Evolutionary conservation across 2,797 vertebrate species (phyloP), one percentile per base, ranked within the genome.

Genomic region (Heliangelus exortis): DNA sequence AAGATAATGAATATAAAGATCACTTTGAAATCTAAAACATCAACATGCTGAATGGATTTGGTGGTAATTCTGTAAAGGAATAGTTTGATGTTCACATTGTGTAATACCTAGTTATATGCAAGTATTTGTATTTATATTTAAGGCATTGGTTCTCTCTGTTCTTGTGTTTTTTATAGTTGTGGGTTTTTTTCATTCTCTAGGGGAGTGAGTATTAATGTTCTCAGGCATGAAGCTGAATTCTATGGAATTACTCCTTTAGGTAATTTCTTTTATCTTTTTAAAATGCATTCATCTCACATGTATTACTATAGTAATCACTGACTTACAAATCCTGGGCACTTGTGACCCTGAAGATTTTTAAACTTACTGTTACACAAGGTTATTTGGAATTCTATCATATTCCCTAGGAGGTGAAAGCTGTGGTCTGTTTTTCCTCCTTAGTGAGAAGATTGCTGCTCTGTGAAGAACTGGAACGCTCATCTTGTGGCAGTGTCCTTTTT

Each of bases 221-320:
- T 99, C 82, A 98, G 99, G 34, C 99, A 99, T 61, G 99, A 99
- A 98, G 99, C 99, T 12, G 99, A 99, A 97, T 99, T 99, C 97
- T 99, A 99, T 50, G 99, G 99, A 75, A 99, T 99, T 91, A 99
- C 99, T 72, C 99, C 99, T 54, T 96, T 99, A 97, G 99, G 99
- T 99, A 98, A 82, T 47, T 90, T 28, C 74, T 41, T 28, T 62
- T 77, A 91, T 58, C 51, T n/a, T 84, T 78, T 47, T 78, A 43
- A 12, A 61, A 8, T 39, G 3, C 84, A 15, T 47, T 80, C 7
- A 39, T 55, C n/a, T 81, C 12, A 14, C 31, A 19, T 59, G 78
- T 87, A 14, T 57, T 88, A 13, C 31, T 89, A 15, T 51, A n/a
- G 6, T 69, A 55, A 28, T 47, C 21, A 59, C 15, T 19, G 23